These are phyloP conservation scores for Myiotriccus ornatus DNA, from an alignment of 2,797 vertebrate species.

Conservation along the genomic window DNA sequence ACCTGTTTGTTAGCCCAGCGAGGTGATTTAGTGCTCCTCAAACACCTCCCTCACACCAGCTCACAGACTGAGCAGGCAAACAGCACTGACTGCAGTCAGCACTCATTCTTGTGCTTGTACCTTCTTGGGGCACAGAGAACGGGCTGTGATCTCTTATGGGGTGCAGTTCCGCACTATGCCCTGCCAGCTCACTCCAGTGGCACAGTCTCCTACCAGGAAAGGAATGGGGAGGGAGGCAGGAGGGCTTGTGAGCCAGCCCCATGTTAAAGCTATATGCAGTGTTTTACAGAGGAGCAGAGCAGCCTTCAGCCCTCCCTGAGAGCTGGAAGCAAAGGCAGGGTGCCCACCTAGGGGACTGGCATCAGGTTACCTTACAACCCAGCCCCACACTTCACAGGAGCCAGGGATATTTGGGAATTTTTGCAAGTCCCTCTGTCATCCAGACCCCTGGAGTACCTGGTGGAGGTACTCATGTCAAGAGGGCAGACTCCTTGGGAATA, in stretches of 20 bases:
- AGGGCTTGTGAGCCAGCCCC: background rate
- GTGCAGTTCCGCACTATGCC: background rate
- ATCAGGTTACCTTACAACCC: background rate
- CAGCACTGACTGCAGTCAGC: background rate
- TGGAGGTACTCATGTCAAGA: background rate
- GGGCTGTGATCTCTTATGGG: fast-evolving
- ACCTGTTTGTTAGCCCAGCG: background rate
- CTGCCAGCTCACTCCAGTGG: fast-evolving
- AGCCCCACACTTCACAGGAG: fast-evolving
- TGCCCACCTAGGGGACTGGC: background rate
- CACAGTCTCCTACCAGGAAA: background rate
- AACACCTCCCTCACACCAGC: background rate
- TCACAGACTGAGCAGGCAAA: background rate
- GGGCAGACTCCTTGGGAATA: background rate
- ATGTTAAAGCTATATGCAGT: background rate
- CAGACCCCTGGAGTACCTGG: background rate
- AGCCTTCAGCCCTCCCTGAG: background rate
- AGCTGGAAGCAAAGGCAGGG: background rate
- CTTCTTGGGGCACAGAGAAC: background rate
- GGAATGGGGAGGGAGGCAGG: background rate
- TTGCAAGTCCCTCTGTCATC: background rate
- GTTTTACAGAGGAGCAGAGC: background rate
- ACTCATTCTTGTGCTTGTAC: background rate
- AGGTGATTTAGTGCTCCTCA: background rate
- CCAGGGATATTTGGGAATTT: background rate